Evolutionary conservation across 2,888 invertebrate species (phyloP).

Genomic region (Thymelicus lineola): DNA sequence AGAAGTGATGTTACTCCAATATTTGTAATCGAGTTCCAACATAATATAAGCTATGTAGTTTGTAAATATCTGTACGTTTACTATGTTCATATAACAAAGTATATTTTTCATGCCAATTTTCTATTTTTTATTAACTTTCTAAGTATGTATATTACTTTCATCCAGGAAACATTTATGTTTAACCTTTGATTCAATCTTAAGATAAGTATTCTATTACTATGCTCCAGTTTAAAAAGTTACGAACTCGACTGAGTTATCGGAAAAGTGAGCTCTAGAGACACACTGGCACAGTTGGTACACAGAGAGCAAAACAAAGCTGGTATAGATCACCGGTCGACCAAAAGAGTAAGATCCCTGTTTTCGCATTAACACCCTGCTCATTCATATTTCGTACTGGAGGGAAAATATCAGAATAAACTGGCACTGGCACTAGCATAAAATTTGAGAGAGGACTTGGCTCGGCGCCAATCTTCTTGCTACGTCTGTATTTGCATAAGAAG

Average conservation of each 20-base stretch:
- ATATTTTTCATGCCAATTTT: too few relatives aligned
- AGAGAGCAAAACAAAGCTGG: constrained; percentile 66
- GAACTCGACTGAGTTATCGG: neutral
- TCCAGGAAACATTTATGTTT: too few relatives aligned
- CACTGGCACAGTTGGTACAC: constrained; percentile 59
- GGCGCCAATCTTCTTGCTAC: constrained; percentile 62
- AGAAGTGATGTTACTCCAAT: too few relatives aligned
- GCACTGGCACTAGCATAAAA: constrained; percentile 53
- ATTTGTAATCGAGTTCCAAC: too few relatives aligned
- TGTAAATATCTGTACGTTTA: too few relatives aligned
- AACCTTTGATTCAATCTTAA: too few relatives aligned
- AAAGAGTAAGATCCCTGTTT: constrained; percentile 49
- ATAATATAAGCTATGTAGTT: too few relatives aligned
- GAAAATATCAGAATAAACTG: constrained; percentile 57
- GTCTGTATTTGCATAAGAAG: constrained; percentile 55
- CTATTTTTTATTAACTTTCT: too few relatives aligned
- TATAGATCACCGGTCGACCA: constrained; percentile 58
- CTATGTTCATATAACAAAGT: too few relatives aligned
- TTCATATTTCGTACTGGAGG: constrained; percentile 45
- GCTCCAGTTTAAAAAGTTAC: neutral
- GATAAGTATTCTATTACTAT: neutral
- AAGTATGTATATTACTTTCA: too few relatives aligned
- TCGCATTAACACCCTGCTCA: constrained; percentile 47
- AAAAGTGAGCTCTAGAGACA: neutral
- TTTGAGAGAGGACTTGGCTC: constrained; percentile 63